Percentiles rank a stretch among this genome's conserved stretches.
Conservation (phyloP, 2,797 vertebrate species). For the Champsocephalus gunnari region DNA sequence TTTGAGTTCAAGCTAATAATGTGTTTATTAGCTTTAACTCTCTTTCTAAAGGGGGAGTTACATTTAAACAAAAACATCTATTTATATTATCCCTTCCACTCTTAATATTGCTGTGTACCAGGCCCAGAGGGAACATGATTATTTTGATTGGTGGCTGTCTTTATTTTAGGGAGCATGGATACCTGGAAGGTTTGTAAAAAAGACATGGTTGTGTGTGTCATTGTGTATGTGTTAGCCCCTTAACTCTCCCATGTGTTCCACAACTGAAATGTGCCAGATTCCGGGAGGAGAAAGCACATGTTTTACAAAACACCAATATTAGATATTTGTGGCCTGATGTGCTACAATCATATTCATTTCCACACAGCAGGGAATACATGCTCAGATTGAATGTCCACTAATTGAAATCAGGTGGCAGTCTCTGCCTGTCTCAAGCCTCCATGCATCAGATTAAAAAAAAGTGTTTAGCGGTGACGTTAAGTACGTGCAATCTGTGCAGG, state of each 20-base stretch:
- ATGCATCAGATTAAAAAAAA: neutral
- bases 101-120: neutral
- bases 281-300: neutral
- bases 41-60: neutral
- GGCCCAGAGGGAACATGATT: neutral
- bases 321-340: neutral
- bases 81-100: neutral
- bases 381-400: neutral
- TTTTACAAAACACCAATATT: neutral
- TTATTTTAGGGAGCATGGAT: constrained; percentile 9
- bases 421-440: neutral
- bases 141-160: constrained; percentile 11
- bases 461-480: neutral
- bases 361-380: neutral
- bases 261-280: neutral
- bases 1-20: neutral
- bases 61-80: no score
- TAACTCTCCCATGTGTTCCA: neutral
- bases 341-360: neutral
- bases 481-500: neutral
- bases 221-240: constrained; percentile 1
- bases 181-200: neutral
- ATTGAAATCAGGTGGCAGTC: neutral
- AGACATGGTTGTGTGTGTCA: neutral
- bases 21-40: neutral